A percentile compares a stretch with the other conserved stretches of the same genome.
These are phyloP conservation scores for Cyphomyrmex costatus DNA, from an alignment of 1,140 invertebrate genomes.

Conservation along the genomic window DNA sequence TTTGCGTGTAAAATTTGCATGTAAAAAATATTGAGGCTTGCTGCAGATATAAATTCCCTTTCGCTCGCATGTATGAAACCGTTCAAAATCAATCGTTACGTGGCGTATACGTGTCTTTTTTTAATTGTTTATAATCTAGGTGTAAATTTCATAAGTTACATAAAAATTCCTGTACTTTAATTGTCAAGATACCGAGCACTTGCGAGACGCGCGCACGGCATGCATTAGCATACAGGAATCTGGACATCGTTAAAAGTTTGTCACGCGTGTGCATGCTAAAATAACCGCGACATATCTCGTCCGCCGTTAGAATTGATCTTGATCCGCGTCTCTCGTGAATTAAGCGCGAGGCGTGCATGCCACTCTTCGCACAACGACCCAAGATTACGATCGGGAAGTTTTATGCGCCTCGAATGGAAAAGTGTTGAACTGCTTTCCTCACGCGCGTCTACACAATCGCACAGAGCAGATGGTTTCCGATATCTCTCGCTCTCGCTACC, in stretches of 20 bases:
- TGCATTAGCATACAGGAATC: conserved; percentile 60
- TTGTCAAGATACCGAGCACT: conserved; percentile 17
- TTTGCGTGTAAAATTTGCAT: neutral
- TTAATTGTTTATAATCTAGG: conserved; percentile 46
- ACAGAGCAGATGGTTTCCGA: conserved; percentile 29
- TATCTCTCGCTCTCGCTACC: neutral
- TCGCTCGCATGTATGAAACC: conserved; percentile 14
- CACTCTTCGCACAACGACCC: conserved; percentile 47
- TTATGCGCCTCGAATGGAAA: conserved; percentile 63
- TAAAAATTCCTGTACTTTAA: conserved; percentile 51
- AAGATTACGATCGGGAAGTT: conserved; percentile 67
- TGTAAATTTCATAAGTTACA: conserved; percentile 44
- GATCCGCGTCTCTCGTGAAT: conserved; percentile 55
- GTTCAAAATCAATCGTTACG: conserved; percentile 34
- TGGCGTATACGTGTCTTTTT: conserved; percentile 6
- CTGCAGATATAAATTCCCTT: neutral
- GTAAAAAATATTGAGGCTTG: neutral
- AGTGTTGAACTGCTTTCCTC: conserved; percentile 54
- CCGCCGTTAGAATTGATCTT: conserved; percentile 53
- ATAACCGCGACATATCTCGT: conserved; percentile 60
- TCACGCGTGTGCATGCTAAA: conserved; percentile 54
- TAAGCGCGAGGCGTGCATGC: conserved; percentile 44
- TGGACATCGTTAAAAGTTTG: conserved; percentile 61
- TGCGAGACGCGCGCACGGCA: conserved; percentile 34
- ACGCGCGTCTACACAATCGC: conserved; percentile 13